These are phyloP conservation scores for Rissa tridactyla DNA, from an alignment of 2,113 vertebrate genomes.

Conservation along the genomic window DNA sequence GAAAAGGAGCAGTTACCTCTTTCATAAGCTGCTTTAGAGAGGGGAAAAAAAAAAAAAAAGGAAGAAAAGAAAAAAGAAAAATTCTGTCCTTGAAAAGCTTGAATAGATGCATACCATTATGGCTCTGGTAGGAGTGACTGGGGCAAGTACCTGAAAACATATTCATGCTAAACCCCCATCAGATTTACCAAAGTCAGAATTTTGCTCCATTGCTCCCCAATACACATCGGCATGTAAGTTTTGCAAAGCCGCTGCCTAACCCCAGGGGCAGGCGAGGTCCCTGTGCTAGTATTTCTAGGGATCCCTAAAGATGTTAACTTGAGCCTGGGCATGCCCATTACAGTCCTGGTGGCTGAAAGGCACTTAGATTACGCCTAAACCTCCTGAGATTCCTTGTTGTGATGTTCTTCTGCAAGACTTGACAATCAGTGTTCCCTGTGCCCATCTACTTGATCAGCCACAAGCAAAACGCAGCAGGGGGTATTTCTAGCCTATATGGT, in stretches of 20 bases:
- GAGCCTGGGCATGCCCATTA: neutral
- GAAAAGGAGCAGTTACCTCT: slow-evolving; percentile 63
- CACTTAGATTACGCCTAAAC: neutral
- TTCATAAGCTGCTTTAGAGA: slow-evolving; percentile 30
- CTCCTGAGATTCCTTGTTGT: neutral
- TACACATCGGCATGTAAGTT: neutral
- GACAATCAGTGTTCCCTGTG: neutral
- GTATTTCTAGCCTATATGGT: neutral
- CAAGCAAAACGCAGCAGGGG: neutral
- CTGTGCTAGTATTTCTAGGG: neutral
- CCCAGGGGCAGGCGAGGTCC: neutral
- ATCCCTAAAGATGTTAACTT: neutral
- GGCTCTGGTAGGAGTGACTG: neutral
- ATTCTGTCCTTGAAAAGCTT: slow-evolving; percentile 35
- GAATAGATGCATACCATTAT: slow-evolving; percentile 27
- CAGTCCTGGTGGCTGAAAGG: neutral
- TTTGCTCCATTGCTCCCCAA: neutral
- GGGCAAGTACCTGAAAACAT: neutral
- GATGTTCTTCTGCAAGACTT: neutral
- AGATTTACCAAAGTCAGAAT: neutral
- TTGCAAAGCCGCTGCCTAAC: neutral
- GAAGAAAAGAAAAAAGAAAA: neutral
- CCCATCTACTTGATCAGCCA: neutral
- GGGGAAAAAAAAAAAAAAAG: neutral
- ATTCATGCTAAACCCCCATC: neutral